phyloP scores from a whole-genome alignment of 2,113 vertebrate genomes.

The Deroptyus accipitrinus region DNA sequence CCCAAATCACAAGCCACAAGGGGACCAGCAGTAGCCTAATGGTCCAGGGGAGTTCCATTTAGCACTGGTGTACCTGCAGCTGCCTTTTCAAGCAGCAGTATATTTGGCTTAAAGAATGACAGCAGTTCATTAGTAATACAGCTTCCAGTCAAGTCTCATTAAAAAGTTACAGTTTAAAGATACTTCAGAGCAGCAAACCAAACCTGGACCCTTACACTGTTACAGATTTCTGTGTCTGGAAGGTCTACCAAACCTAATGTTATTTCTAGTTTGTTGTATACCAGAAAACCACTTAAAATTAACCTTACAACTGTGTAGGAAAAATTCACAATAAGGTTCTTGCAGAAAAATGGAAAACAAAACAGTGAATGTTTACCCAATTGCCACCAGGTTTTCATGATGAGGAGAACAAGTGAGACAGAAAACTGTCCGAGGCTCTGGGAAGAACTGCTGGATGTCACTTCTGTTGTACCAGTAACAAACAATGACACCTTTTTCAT shows the following conservation, averaged over 20 bases:
- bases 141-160: neutral
- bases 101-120: neutral
- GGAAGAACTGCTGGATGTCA: conserved; percentile 87
- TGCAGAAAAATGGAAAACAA: neutral
- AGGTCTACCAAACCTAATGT: neutral
- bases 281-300: neutral
- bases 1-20: neutral
- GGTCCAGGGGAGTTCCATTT: neutral
- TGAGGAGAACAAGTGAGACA: conserved; percentile 93
- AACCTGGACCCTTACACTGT: neutral
- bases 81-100: neutral
- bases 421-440: conserved; percentile 89
- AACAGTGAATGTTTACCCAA: conserved; percentile 79
- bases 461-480: conserved; percentile 89
- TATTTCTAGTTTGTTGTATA: neutral
- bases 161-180: neutral
- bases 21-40: neutral
- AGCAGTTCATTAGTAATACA: neutral
- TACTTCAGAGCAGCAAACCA: neutral
- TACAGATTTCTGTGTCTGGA: neutral
- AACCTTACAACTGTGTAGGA: fast-evolving
- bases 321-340: neutral
- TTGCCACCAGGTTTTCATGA: conserved; percentile 84
- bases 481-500: conserved; percentile 90
- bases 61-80: neutral